Base-by-base conservation (phyloP, 1,140 invertebrate species). In the Heliothis virescens region DNA sequence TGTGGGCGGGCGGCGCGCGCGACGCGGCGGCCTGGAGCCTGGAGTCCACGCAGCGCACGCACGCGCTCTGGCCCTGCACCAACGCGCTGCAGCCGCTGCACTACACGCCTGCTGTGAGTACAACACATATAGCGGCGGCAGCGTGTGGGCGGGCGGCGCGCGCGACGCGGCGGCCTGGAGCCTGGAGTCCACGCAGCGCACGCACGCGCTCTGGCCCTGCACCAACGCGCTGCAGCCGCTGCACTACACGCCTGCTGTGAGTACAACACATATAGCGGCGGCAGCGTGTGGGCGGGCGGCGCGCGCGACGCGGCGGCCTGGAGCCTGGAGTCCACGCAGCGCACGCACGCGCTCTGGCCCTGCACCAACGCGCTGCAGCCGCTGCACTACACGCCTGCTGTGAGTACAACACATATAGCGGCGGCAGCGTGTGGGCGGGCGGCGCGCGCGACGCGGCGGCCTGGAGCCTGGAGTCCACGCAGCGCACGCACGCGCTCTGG, bases 401-500 rank as follows among this genome's bases (percentile, higher is more conserved):
- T 85, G 62, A 55, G 55, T 83, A 1, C 1, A 26, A 1, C n/a
- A n/a, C n/a, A n/a, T n/a, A n/a, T n/a, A n/a, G 76, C 11, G 72
- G 62, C 10, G 59, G 87, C 84, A 3, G 79, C 15, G 85, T 93
- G 79, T 93, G 92, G 92, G 87, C 86, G 62, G 80, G 79, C 21
- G 90, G 90, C 9, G 82, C 80, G 12, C 80, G 91, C 15, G 91
- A 92, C 86, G 90, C 89, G 18, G 88, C 82, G 53, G 91, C 90
- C 15, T 92, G 92, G 89, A 91, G 91, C 78, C 85, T 93, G 4
- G 91, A 93, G 87, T 89, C 89, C 75, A 89, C 91, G 82, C 91
- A 92, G 84, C 81, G 91, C 34, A 92, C 91, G 72, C 89, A 89
- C 84, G 91, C 91, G 63, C 87, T 92, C 62, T 93, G 91, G 90